A percentile compares a stretch with the other conserved stretches of the same genome.
phyloP scores from a whole-genome alignment of 2,888 invertebrate genomes.

The Caenorhabditis sulstoni region DNA sequence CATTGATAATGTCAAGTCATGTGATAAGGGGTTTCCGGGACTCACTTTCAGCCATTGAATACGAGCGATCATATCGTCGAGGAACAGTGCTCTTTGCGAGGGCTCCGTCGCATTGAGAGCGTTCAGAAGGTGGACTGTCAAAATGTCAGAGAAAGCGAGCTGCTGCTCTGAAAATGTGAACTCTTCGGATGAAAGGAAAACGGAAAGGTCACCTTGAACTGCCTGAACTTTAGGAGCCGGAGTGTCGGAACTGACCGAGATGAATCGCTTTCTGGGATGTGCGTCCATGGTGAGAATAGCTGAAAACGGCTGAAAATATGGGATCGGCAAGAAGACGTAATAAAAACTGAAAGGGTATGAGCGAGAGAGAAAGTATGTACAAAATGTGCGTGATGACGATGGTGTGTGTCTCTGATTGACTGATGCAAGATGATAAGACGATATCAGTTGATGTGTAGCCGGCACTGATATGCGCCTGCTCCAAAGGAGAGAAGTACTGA shows the following conservation, averaged over 20 bases:
- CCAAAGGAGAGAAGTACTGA: not conserved
- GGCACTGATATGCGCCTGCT: conserved; percentile 13
- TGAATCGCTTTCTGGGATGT: conserved; percentile 12
- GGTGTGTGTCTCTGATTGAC: conserved; percentile 30
- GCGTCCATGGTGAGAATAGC: conserved; percentile 7
- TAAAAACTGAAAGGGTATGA: conserved; percentile 5
- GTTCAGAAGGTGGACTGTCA: conserved; percentile 24
- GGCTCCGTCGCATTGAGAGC: conserved; percentile 28
- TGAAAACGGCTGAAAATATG: not conserved
- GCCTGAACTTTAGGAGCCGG: conserved; percentile 14
- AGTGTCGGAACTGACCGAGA: not conserved
- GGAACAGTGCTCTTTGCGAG: conserved; percentile 10
- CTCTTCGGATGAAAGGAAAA: not conserved
- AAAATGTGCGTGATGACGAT: conserved; percentile 28
- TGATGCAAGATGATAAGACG: conserved; percentile 38
- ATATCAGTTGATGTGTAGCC: conserved; percentile 38
- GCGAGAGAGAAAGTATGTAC: conserved; percentile 16
- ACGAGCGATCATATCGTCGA: conserved; percentile 32
- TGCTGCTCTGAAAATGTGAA: conserved; percentile 16
- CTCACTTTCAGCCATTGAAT: conserved; percentile 40
- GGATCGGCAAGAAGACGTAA: not conserved
- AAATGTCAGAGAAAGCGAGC: conserved; percentile 15
- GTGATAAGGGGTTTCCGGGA: conserved; percentile 27
- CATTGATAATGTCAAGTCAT: conserved; percentile 24
- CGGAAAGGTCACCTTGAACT: conserved; percentile 7